Evolutionary conservation across 2,888 invertebrate genomes (phyloP).

Genomic region (Meganola albula): DNA sequence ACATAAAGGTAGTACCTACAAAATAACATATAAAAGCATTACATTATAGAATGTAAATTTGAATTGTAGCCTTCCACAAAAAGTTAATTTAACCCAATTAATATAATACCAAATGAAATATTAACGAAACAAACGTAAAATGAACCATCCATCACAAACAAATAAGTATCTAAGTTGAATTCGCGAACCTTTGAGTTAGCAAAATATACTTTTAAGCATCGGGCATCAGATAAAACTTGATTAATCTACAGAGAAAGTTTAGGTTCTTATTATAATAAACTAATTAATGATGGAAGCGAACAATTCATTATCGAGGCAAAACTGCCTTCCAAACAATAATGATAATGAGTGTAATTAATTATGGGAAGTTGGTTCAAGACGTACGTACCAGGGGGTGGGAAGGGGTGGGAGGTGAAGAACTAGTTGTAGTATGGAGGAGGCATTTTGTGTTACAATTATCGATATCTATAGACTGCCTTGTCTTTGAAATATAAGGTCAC

Average conservation of each 20-base stretch:
- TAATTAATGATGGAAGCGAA: conserved; percentile 76
- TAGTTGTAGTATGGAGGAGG: conserved; percentile 38
- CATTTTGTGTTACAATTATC: too few relatives aligned
- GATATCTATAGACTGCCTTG: too few relatives aligned
- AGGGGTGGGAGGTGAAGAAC: conserved; percentile 28
- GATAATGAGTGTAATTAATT: conserved; percentile 78
- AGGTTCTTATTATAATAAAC: conserved; percentile 76
- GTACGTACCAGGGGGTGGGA: conserved; percentile 58
- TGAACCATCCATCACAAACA: conserved; percentile 24
- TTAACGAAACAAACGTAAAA: conserved; percentile 15
- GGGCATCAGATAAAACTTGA: conserved; percentile 72
- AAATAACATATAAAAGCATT: too few relatives aligned
- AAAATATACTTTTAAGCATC: conserved; percentile 45
- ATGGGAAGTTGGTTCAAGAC: conserved; percentile 74
- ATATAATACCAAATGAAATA: neutral
- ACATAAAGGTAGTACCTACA: too few relatives aligned
- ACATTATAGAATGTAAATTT: too few relatives aligned
- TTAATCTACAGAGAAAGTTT: conserved; percentile 70
- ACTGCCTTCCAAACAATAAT: conserved; percentile 78
- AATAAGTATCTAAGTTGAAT: conserved; percentile 24
- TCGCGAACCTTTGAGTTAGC: conserved; percentile 22
- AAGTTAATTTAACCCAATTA: too few relatives aligned
- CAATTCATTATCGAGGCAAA: conserved; percentile 78
- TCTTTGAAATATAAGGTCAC: too few relatives aligned
- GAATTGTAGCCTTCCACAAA: too few relatives aligned